A percentile compares a stretch with the other conserved stretches of the same genome.
phyloP scores from a whole-genome alignment of 2,888 invertebrate genomes.

The Clepsis dumicolana region DNA sequence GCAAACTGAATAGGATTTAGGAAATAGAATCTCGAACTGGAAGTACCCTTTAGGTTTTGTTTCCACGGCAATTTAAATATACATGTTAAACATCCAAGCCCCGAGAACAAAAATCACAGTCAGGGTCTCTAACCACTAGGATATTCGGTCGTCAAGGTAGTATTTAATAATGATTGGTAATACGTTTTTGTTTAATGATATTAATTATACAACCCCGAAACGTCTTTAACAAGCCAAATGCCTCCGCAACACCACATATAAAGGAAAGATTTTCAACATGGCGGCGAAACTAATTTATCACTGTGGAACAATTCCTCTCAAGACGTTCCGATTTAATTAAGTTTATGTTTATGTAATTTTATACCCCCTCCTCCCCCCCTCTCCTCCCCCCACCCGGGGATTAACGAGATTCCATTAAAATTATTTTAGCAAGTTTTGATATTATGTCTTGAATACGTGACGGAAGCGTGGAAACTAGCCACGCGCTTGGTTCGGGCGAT shows the following conservation, averaged over 20 bases:
- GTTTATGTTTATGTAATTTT: slow-evolving; percentile 69
- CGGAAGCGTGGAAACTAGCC: neutral
- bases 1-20: no score
- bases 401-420: slow-evolving; percentile 79
- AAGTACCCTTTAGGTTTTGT: no score
- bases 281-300: slow-evolving; percentile 42
- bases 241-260: slow-evolving; percentile 28
- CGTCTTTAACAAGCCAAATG: neutral
- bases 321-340: slow-evolving; percentile 64
- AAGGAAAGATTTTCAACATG: slow-evolving; percentile 37
- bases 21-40: no score
- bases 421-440: slow-evolving; percentile 59
- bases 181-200: neutral
- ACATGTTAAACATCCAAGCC: no score
- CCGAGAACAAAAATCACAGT: no score
- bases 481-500: no score
- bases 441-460: slow-evolving; percentile 36
- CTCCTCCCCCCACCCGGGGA: slow-evolving; percentile 51
- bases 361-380: slow-evolving; percentile 52
- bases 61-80: no score
- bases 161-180: no score
- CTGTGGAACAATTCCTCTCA: slow-evolving; percentile 43
- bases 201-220: neutral
- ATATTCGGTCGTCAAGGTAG: no score
- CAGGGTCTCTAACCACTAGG: no score